Evolutionary conservation across 92 coral and sea anemone genomes (phyloP).

Genomic region (Epizoanthus rinbou): DNA sequence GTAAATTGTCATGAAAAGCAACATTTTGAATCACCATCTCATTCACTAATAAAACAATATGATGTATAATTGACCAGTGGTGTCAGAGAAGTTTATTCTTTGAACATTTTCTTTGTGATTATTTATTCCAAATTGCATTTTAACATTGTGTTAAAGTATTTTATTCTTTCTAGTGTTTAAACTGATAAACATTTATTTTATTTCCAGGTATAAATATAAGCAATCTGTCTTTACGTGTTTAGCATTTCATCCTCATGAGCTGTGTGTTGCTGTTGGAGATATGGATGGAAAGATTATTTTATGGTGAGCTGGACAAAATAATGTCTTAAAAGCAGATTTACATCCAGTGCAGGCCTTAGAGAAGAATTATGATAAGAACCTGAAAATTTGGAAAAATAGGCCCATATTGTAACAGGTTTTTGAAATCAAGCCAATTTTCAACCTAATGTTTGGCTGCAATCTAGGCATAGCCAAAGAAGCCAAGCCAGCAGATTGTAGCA

Average conservation of each 20-base stretch:
- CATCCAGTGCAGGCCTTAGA: not conserved
- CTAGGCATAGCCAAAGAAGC: too few species aligned
- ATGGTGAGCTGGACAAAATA: slow-evolving; percentile 64
- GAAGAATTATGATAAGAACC: not conserved
- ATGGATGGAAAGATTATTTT: slow-evolving; percentile 69
- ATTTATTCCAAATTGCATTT: not conserved
- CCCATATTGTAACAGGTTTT: not conserved
- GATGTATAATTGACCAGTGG: too few species aligned
- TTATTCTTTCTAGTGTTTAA: too few species aligned
- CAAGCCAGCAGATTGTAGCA: too few species aligned
- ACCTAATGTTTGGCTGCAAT: too few species aligned
- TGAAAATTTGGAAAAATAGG: not conserved
- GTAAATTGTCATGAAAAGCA: too few species aligned
- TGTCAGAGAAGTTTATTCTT: too few species aligned
- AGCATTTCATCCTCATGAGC: slow-evolving; percentile 82
- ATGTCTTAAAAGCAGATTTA: not conserved
- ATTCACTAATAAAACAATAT: too few species aligned
- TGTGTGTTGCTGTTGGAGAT: slow-evolving; percentile 87
- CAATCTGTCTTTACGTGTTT: slow-evolving; percentile 69
- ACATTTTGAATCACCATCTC: too few species aligned
- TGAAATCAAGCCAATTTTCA: too few species aligned
- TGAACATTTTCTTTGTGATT: too few species aligned
- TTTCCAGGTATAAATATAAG: slow-evolving; percentile 66
- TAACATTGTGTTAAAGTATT: too few species aligned
- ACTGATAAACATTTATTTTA: not conserved